Evolutionary conservation across 2,888 invertebrate genomes (phyloP), one percentile per base, ranked within the genome.

Genomic region (Capitulum mitella): DNA sequence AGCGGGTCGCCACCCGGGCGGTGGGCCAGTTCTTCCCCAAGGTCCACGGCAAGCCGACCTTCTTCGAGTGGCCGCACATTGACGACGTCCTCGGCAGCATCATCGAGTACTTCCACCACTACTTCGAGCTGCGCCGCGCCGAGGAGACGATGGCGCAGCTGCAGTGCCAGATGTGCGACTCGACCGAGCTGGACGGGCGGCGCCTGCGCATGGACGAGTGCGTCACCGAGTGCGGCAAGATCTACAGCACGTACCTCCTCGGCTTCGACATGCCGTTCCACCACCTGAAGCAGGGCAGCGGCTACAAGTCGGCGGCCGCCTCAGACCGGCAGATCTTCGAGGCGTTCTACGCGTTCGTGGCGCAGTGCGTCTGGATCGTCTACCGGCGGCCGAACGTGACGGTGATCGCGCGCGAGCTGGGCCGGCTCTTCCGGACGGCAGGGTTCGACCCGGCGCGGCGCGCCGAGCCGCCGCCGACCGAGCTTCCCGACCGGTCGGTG

Each of bases 61-160:
- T 70, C 70, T 70, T 22, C 22, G 14, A 40, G 22, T 5, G 6
- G 19, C 29, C 29, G 12, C 0, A 58, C 29, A 29, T 58, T 3
- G 29, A 58, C 29, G 6, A 10, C 10, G n/a, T 58, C 29, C 58
- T 58, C 10, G 29, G n/a, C 22, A 58, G 58, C n/a, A n/a, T 58
- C 10, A 40, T 70, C 37, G 70, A 70, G 40, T 40, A 70, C 40
- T 70, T 70, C 40, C 70, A 70, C 40, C 70, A 70, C 37, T 40
- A 70, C 70, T 70, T 70, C 26, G 14, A 70, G 70, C 19, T 19
- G 2, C 70, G 70, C 5, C 19, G 40, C 26, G 26, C 40, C 0
- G 26, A 26, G 6, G 70, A 70, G 70, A 6, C 22, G 5, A 22
- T 22, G 10, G 26, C 16, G 10, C 70, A 40, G 40, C 16, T 19